Base-by-base conservation (phyloP, 30 jellyfish, hydroid and myxozoan genomes). In the Aurelia sp. region DNA sequence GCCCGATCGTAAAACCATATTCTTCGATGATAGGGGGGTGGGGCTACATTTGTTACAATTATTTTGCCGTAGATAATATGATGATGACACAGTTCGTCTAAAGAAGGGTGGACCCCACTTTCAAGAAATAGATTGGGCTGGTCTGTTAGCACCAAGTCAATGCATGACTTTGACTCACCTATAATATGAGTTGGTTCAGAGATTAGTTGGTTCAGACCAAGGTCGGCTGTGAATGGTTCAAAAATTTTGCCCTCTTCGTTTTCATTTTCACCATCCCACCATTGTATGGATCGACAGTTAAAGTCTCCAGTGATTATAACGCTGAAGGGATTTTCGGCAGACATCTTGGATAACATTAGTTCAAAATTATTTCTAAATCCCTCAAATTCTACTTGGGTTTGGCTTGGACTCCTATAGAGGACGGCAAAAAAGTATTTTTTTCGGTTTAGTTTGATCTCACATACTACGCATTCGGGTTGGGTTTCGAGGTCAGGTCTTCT, bases 321-420 rank as follows among this genome's bases (percentile, higher is more conserved):
- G 68, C 76, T 33, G 66, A 22, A 65, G 15, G 89, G 80, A 47
- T 79, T 65, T 50, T 79, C 89, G 65, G 81, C 89, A 79, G 31
- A 79, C 83, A 67, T 53, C 57, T 81, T 81, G 76, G 82, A 81
- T 52, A 81, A 51, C 91, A 81, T 61, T 12, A 35, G 63, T 47
- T 72, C 74, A 73, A 70, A 73, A 33, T 83, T 71, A 41, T n/a
- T 62, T 40, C 53, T 71, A 79, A 83, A 83, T 27, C 19, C 48
- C 15, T 62, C 63, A 31, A 83, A 72, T 58, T 71, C 80, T 66
- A 53, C 65, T 65, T 71, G 83, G 62, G 58, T 64, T 55, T 71
- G 86, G 61, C 92, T 62, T 71, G 92, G 92, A 73, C 86, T 83
- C 71, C 86, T 71, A 62, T 83, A 66, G 37, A 58, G 50, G 77